Evolutionary conservation across 2,113 vertebrate genomes (phyloP).

Genomic region (Peromyscus polionotus): DNA sequence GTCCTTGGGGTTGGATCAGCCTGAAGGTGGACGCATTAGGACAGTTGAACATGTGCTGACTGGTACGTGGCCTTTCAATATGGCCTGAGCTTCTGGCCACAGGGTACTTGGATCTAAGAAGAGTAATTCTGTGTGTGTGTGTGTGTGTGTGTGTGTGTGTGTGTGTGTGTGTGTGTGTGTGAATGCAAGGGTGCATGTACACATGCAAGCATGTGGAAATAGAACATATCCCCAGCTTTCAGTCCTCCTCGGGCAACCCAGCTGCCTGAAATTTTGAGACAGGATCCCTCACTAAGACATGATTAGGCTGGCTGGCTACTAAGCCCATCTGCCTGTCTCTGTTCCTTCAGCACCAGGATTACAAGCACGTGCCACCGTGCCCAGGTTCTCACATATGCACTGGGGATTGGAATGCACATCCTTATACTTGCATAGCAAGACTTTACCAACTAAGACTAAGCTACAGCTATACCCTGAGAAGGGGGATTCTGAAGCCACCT

Average conservation of each 20-base stretch:
- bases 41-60: fast-evolving
- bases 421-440: background rate
- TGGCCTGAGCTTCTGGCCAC: background rate
- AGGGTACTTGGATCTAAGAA: background rate
- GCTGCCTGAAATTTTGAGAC: background rate
- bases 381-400: background rate
- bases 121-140: background rate
- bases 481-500: fast-evolving
- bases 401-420: background rate
- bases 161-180: background rate
- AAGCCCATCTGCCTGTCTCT: background rate
- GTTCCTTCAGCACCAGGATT: background rate
- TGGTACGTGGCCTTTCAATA: fast-evolving
- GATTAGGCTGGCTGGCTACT: background rate
- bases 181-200: background rate
- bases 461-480: background rate
- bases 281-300: too few relatives aligned
- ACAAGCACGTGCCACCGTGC: background rate
- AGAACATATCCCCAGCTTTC: too few relatives aligned
- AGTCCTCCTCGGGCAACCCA: background rate
- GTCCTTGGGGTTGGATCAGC: too few relatives aligned
- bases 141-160: background rate
- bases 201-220: background rate
- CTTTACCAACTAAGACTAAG: background rate
- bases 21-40: background rate